phyloP scores from a whole-genome alignment of 2,888 invertebrate genomes.

The Notocelia uddmanniana region DNA sequence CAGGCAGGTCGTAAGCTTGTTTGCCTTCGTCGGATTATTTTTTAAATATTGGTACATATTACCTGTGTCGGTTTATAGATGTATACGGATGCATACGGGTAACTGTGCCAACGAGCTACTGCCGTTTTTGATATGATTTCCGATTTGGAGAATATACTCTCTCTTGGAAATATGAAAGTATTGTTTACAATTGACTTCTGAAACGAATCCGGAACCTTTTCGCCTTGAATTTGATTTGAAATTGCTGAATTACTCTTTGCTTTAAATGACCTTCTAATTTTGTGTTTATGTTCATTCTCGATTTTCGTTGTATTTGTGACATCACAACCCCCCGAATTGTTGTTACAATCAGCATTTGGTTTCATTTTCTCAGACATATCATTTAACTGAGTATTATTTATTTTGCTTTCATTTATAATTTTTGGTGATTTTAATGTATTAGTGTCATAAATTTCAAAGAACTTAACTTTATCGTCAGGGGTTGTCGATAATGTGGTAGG shows the following conservation, averaged over 20 bases:
- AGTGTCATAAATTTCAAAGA: constrained; percentile 76
- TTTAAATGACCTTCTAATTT: background rate
- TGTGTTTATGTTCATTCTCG: constrained; percentile 60
- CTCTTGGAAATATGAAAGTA: background rate
- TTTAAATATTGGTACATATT: background rate
- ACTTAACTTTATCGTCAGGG: constrained; percentile 70
- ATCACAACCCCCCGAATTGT: constrained; percentile 43
- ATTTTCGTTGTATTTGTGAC: constrained; percentile 39
- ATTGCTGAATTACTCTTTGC: background rate
- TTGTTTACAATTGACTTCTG: background rate
- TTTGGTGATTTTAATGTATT: constrained; percentile 53
- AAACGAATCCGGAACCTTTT: background rate
- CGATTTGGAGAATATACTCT: constrained; percentile 2
- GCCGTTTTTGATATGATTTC: background rate
- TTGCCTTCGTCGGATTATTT: no score
- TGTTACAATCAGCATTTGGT: background rate
- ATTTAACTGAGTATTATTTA: background rate
- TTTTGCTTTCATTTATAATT: background rate
- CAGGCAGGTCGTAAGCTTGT: no score
- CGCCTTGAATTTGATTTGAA: constrained; percentile 33
- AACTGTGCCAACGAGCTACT: constrained; percentile 63
- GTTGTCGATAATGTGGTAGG: background rate
- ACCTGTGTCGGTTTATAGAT: constrained; percentile 75
- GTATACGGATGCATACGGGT: constrained; percentile 72
- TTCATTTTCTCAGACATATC: background rate